Percentiles rank a stretch among this genome's conserved stretches.
These are phyloP conservation scores for Chromis chromis DNA, from an alignment of 2,797 vertebrate genomes.

Conservation along the genomic window DNA sequence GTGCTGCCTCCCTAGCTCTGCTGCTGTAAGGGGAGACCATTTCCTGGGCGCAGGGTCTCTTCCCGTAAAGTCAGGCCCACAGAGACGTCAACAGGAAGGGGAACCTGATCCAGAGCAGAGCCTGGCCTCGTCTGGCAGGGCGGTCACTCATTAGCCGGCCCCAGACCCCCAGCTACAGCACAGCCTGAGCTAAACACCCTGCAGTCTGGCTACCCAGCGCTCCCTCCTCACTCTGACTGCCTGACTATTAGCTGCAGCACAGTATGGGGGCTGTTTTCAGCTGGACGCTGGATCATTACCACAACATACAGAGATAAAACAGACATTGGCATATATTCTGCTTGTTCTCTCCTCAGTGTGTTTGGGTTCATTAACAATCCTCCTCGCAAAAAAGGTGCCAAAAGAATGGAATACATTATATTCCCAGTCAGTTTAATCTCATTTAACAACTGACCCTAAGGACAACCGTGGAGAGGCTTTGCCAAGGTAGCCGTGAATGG, in stretches of 20 bases:
- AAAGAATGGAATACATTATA: conserved; percentile 48
- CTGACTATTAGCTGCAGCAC: conserved; percentile 49
- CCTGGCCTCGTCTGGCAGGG: conserved; percentile 79
- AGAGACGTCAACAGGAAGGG: conserved; percentile 88
- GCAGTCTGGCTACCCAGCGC: conserved; percentile 51
- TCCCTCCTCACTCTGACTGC: conserved; percentile 37
- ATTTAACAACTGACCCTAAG: conserved; percentile 42
- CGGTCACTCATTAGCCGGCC: conserved; percentile 79
- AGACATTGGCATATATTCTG: conserved; percentile 48
- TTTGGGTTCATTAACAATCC: conserved; percentile 49
- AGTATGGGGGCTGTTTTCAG: conserved; percentile 53
- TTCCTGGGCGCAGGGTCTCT: conserved; percentile 87
- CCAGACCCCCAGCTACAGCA: conserved; percentile 70
- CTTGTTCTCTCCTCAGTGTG: conserved; percentile 3
- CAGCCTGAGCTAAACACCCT: conserved; percentile 61
- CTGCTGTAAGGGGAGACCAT: conserved; percentile 86
- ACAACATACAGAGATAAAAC: conserved; percentile 47
- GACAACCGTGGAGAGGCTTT: conserved; percentile 32
- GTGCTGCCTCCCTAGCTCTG: conserved; percentile 77
- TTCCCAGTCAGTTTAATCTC: conserved; percentile 45
- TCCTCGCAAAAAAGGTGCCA: conserved; percentile 16
- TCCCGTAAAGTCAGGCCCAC: conserved; percentile 86
- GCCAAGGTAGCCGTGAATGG: conserved; percentile 30
- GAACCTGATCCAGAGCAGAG: conserved; percentile 87
- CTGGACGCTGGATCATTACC: conserved; percentile 63